Evolutionary conservation across 2,797 vertebrate species (phyloP).

Genomic region (Chelonia mydas): DNA sequence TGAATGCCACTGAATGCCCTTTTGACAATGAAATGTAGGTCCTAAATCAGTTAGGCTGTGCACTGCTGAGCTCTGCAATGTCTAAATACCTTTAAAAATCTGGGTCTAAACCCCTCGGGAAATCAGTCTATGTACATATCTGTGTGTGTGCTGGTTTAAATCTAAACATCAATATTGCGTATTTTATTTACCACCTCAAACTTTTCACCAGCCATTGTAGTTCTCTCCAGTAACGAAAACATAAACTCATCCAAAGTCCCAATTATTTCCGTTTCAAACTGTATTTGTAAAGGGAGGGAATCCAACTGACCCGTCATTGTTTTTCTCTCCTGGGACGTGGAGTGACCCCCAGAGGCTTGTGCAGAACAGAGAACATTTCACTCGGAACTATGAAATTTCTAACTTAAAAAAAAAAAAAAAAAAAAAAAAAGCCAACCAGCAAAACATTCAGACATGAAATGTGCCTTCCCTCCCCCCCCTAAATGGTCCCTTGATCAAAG

Average conservation of each 20-base stretch:
- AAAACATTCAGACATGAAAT: conserved; percentile 18
- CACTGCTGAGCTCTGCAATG: too few species aligned
- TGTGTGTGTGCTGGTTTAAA: background rate
- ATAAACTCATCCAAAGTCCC: background rate
- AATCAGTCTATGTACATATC: background rate
- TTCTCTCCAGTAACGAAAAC: background rate
- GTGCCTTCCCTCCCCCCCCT: background rate
- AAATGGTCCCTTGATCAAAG: conserved; percentile 40
- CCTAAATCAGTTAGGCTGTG: background rate
- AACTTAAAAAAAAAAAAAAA: background rate
- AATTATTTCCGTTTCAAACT: background rate
- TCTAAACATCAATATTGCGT: background rate
- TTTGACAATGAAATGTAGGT: background rate
- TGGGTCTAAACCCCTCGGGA: background rate
- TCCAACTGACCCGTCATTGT: background rate
- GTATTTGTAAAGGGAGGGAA: background rate
- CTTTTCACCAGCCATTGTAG: background rate
- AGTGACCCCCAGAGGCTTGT: background rate
- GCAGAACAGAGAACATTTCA: background rate
- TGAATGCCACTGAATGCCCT: background rate
- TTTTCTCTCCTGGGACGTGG: background rate
- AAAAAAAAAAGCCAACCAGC: background rate
- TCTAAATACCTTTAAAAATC: background rate
- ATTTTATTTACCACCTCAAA: background rate
- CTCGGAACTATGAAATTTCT: conserved; percentile 12